These are phyloP conservation scores for Calameuta idolon DNA, from an alignment of 2,888 invertebrate species.

Conservation along the genomic window DNA sequence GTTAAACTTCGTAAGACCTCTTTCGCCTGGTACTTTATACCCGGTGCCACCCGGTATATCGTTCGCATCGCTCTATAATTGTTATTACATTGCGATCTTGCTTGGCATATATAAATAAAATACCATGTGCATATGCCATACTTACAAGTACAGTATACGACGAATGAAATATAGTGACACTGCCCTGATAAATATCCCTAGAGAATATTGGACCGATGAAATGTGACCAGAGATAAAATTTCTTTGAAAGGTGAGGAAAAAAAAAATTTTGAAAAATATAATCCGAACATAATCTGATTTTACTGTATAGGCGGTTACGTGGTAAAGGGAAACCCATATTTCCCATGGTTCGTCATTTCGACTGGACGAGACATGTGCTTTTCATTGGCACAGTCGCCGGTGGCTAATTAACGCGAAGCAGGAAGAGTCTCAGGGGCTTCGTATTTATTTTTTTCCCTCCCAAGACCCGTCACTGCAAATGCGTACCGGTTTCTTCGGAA, in stretches of 20 bases:
- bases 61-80: not conserved
- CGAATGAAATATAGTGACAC: not conserved
- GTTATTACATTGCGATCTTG: not conserved
- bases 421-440: not conserved
- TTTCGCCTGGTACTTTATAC: not conserved
- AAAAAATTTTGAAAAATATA: no score
- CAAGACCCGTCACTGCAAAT: not conserved
- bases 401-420: not conserved
- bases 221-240: no score
- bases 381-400: not conserved
- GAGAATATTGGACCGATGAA: no score
- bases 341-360: not conserved
- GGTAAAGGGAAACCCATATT: not conserved
- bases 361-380: not conserved
- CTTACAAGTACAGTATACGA: not conserved
- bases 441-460: not conserved
- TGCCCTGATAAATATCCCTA: no score
- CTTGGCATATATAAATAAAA: not conserved
- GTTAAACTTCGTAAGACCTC: constrained; percentile 36
- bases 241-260: no score
- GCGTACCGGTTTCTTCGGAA: not conserved
- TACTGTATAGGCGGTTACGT: not conserved
- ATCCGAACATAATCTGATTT: not conserved
- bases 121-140: not conserved
- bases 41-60: not conserved